These are phyloP conservation scores for Hirundichthys speculiger DNA, from an alignment of 2,113 vertebrate genomes.

Conservation along the genomic window DNA sequence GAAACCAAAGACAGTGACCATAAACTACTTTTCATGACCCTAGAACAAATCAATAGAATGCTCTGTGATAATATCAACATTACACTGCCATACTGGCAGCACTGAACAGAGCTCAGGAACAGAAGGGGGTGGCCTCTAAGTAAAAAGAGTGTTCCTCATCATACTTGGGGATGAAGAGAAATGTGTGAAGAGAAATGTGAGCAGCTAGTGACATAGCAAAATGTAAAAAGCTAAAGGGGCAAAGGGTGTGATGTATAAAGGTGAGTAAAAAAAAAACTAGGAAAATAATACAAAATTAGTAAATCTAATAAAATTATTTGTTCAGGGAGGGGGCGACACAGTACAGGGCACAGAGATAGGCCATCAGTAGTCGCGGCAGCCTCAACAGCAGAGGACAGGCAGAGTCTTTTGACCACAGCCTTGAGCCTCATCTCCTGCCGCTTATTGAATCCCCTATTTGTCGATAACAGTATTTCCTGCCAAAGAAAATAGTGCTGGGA, in stretches of 20 bases:
- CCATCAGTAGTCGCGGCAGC: conserved; percentile 37
- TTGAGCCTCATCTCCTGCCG: conserved; percentile 75
- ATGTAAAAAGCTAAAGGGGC: conserved; percentile 28
- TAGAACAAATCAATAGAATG: conserved; percentile 65
- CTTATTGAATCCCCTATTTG: conserved; percentile 79
- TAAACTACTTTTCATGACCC: conserved; percentile 77
- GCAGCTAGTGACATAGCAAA: conserved; percentile 19
- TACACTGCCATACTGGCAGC: conserved; percentile 58
- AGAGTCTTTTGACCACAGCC: conserved; percentile 70
- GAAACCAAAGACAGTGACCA: conserved; percentile 78
- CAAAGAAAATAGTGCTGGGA: conserved; percentile 80
- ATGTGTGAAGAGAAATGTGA: background rate
- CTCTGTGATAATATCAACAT: conserved; percentile 75
- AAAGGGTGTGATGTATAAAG: conserved; percentile 13
- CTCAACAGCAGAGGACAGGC: conserved; percentile 58
- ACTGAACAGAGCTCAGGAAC: conserved; percentile 63
- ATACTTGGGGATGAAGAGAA: conserved; percentile 1
- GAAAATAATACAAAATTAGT: conserved; percentile 19
- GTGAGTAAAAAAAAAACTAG: conserved; percentile 13
- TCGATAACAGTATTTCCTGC: conserved; percentile 82
- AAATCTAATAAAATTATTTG: conserved; percentile 1
- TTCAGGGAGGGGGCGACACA: conserved; percentile 16
- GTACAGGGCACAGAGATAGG: conserved; percentile 34
- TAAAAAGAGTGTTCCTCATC: conserved; percentile 58
- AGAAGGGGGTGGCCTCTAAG: conserved; percentile 43